Conservation (phyloP, 2,888 invertebrate species). For the Barypeithes pellucidus region DNA sequence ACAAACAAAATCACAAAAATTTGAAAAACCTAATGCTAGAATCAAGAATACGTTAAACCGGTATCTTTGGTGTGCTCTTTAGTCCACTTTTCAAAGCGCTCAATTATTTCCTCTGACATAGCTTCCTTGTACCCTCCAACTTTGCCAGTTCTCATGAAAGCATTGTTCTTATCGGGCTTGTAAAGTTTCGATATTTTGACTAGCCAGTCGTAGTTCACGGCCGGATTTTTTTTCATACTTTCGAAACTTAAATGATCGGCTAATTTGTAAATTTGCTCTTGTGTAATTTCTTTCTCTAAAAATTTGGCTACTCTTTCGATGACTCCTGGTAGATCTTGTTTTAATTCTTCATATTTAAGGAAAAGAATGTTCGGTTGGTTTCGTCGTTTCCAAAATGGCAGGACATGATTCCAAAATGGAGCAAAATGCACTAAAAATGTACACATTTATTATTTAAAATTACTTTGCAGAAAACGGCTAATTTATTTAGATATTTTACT, state of each 20-base stretch:
- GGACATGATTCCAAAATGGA: constrained; percentile 63
- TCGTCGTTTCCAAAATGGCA: constrained; percentile 63
- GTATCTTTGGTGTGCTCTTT: constrained; percentile 76
- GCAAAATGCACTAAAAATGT: constrained; percentile 62
- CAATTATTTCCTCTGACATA: constrained; percentile 82
- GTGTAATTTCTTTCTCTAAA: constrained; percentile 58
- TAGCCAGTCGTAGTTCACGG: constrained; percentile 73
- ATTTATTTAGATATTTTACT: too few relatives aligned
- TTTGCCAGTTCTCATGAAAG: constrained; percentile 72
- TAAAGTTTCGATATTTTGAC: constrained; percentile 55
- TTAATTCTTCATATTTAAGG: constrained; percentile 65
- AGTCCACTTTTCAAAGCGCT: constrained; percentile 83
- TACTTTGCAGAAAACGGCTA: too few relatives aligned
- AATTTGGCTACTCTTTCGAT: constrained; percentile 61
- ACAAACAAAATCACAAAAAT: constrained; percentile 31
- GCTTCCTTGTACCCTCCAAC: constrained; percentile 69
- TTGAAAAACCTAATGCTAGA: constrained; percentile 9
- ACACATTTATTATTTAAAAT: neutral
- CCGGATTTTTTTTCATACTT: constrained; percentile 74
- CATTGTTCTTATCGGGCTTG: constrained; percentile 65
- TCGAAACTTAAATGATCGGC: constrained; percentile 63
- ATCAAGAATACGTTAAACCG: constrained; percentile 63
- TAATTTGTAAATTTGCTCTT: constrained; percentile 59
- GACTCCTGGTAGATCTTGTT: constrained; percentile 58
- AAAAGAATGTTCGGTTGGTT: constrained; percentile 63